These are phyloP conservation scores for Nymphalis urticae DNA, from an alignment of 2,888 invertebrate species.

Conservation along the genomic window DNA sequence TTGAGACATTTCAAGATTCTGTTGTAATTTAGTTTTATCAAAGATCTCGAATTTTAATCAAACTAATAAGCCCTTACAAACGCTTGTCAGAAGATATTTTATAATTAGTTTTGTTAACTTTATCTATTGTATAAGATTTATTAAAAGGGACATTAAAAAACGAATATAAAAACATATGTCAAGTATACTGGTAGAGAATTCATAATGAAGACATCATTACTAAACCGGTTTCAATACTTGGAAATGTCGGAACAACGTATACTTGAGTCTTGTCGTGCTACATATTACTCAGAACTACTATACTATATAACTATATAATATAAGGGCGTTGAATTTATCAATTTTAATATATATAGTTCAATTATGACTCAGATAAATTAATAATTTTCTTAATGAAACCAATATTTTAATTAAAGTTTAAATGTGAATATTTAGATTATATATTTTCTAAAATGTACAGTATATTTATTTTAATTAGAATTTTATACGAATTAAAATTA, in stretches of 20 bases:
- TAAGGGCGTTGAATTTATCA: conserved; percentile 6
- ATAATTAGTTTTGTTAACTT: conserved; percentile 15
- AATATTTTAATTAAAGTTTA: too few relatives aligned
- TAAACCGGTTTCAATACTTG: conserved; percentile 65
- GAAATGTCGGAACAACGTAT: conserved; percentile 48
- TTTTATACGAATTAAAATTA: too few relatives aligned
- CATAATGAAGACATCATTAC: conserved; percentile 76
- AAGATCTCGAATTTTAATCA: conserved; percentile 27
- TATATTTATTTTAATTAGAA: too few relatives aligned
- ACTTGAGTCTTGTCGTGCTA: conserved; percentile 44
- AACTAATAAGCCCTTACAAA: conserved; percentile 26
- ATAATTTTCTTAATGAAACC: too few relatives aligned
- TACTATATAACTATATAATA: too few relatives aligned
- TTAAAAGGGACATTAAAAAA: conserved; percentile 23
- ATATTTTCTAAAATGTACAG: too few relatives aligned
- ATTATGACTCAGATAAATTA: not conserved
- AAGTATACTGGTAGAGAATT: conserved; percentile 57
- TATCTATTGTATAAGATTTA: conserved; percentile 16
- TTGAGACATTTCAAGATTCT: conserved; percentile 28
- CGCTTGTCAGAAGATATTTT: conserved; percentile 18
- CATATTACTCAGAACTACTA: conserved; percentile 50
- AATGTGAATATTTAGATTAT: too few relatives aligned
- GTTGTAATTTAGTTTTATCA: conserved; percentile 29
- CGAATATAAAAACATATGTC: conserved; percentile 21
- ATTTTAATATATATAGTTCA: not conserved